Evolutionary conservation across 2,888 invertebrate species (phyloP), one percentile per base, ranked within the genome.

Genomic region (Deroplatys truncata): DNA sequence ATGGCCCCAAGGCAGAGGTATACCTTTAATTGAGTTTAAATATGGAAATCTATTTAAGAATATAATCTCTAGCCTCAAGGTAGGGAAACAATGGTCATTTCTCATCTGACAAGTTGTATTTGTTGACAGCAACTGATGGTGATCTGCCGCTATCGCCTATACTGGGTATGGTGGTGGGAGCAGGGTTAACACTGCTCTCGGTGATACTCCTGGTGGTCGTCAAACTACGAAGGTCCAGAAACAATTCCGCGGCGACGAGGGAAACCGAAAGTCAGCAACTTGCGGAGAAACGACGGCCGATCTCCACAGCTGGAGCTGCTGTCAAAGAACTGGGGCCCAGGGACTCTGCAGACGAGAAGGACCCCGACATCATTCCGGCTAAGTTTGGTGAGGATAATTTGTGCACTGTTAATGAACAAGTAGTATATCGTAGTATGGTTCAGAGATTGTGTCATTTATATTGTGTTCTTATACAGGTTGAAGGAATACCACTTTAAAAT

Each of bases 341-440:
- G 31, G 86, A 86, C 20, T 31, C 84, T 8, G 90, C 88, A 20
- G 95, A 95, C 92, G 96, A 96, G 92, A 94, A 95, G 92, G 96
- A 97, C 94, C 96, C 96, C 28, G 96, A 97, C 93, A 95, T 96
- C 90, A 96, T 97, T 93, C 96, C 96, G 91, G 96, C 96, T 91
- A 96, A 96, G 94, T 96, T 96, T 92, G 96, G 96, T 96, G 94
- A 94, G 94, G 13, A 43, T 13, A 3, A 13, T 43, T 43, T 43
- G 10, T 13, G 13, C 43, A 43, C 1, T 43, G 43, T 43, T 13
- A 13, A 43, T 43, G 43, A 43, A 43, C 35, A 13, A 43, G 43
- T 8, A 8, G 35, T 13, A 43, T 13, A 35, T 35, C 4, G 35
- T 35, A 35, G 9, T 35, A 35, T 35, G 35, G 1, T 35, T 35